Evolutionary conservation across 2,113 vertebrate species (phyloP).

Genomic region (Atrichornis clamosus): DNA sequence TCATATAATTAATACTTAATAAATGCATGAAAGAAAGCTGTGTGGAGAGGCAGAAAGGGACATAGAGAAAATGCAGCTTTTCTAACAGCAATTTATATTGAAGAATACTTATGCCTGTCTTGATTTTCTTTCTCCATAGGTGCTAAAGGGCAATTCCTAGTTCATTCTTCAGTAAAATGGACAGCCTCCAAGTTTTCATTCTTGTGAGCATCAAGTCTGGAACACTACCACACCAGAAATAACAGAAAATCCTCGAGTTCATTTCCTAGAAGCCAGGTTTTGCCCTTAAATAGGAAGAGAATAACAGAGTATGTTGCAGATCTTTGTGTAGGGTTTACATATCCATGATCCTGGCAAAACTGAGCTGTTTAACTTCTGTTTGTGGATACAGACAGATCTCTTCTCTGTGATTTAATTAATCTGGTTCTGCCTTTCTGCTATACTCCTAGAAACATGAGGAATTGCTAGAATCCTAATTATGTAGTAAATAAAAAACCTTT

Average conservation of each 20-base stretch:
- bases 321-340: not conserved
- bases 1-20: constrained; percentile 41
- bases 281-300: not conserved
- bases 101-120: not conserved
- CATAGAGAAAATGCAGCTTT: not conserved
- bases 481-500: not conserved
- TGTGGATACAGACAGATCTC: not conserved
- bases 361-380: not conserved
- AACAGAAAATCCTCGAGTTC: not conserved
- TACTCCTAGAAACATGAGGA: not conserved
- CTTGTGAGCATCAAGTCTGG: not conserved
- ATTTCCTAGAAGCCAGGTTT: not conserved
- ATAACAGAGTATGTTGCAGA: not conserved
- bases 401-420: not conserved
- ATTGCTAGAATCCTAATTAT: not conserved
- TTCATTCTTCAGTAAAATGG: not conserved
- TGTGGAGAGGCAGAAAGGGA: not conserved
- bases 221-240: not conserved
- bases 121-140: not conserved
- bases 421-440: not conserved
- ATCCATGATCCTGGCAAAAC: not conserved
- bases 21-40: not conserved
- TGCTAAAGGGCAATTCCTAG: not conserved
- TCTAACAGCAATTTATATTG: not conserved
- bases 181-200: not conserved